These are phyloP conservation scores for Drosophila lowei DNA, from an alignment of 1,140 invertebrate genomes.

Conservation along the genomic window DNA sequence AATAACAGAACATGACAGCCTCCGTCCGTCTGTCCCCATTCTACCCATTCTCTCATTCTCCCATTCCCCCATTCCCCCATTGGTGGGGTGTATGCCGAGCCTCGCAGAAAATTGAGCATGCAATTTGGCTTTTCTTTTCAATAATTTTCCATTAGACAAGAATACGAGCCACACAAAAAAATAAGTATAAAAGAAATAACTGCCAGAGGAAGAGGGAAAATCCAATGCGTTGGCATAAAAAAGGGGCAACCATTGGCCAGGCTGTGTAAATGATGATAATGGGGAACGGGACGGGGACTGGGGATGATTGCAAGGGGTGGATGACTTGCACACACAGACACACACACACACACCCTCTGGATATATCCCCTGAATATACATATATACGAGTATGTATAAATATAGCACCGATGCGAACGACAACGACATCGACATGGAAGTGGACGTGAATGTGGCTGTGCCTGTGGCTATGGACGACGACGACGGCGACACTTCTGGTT, in stretches of 20 bases:
- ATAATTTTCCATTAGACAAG: conserved; percentile 77
- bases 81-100: background rate
- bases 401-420: conserved; percentile 52
- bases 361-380: conserved; percentile 3
- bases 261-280: conserved; percentile 26
- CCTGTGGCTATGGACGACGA: background rate
- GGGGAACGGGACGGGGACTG: background rate
- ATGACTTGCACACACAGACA: conserved; percentile 44
- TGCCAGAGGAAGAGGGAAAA: conserved; percentile 18
- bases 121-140: conserved; percentile 74
- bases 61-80: too few relatives aligned
- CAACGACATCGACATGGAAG: conserved; percentile 5
- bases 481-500: conserved; percentile 78
- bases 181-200: conserved; percentile 20
- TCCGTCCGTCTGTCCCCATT: conserved; percentile 2
- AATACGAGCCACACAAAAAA: conserved; percentile 29
- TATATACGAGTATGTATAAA: conserved; percentile 30
- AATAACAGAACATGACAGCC: conserved; percentile 53
- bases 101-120: conserved; percentile 66
- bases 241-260: conserved; percentile 48
- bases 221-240: conserved; percentile 56
- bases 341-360: conserved; percentile 18
- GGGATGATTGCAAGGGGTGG: conserved; percentile 7
- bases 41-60: too few relatives aligned
- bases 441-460: too few relatives aligned